These are phyloP conservation scores for Troilus luridus DNA, from an alignment of 2,888 invertebrate genomes.

Conservation along the genomic window DNA sequence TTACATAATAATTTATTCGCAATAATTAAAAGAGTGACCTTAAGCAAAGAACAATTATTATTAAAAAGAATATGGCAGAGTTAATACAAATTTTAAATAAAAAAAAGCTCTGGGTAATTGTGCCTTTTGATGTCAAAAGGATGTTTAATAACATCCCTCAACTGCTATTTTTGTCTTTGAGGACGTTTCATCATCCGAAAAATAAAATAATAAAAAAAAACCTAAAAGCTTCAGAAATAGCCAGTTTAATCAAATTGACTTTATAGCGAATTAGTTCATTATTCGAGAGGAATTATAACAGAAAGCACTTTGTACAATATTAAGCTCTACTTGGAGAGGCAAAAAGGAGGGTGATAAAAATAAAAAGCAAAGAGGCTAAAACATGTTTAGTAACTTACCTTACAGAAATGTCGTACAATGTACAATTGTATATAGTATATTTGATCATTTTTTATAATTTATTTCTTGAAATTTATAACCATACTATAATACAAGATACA, in stretches of 20 bases:
- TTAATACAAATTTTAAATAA: slow-evolving; percentile 20
- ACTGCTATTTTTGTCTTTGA: slow-evolving; percentile 19
- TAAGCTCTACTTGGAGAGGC: neutral
- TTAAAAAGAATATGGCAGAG: neutral
- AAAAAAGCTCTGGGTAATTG: slow-evolving; percentile 21
- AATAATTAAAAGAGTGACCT: neutral
- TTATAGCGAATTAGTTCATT: slow-evolving; percentile 9
- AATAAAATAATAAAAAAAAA: neutral
- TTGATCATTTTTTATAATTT: too few relatives aligned
- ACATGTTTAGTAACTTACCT: too few relatives aligned
- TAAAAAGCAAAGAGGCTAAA: neutral
- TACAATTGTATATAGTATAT: too few relatives aligned
- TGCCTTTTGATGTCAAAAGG: slow-evolving; percentile 29
- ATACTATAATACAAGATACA: too few relatives aligned
- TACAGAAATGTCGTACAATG: too few relatives aligned
- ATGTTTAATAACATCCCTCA: slow-evolving; percentile 28
- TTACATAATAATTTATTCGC: neutral
- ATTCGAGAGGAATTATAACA: neutral
- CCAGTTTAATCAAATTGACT: slow-evolving; percentile 24
- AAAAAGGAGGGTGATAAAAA: neutral
- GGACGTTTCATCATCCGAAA: slow-evolving; percentile 13
- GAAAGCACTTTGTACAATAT: neutral
- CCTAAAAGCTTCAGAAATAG: slow-evolving; percentile 25
- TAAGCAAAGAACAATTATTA: neutral
- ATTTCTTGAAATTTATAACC: too few relatives aligned